Evolutionary conservation across 2,113 vertebrate species (phyloP), one percentile per base, ranked within the genome.

Genomic region (Tricholaema leucomelas): DNA sequence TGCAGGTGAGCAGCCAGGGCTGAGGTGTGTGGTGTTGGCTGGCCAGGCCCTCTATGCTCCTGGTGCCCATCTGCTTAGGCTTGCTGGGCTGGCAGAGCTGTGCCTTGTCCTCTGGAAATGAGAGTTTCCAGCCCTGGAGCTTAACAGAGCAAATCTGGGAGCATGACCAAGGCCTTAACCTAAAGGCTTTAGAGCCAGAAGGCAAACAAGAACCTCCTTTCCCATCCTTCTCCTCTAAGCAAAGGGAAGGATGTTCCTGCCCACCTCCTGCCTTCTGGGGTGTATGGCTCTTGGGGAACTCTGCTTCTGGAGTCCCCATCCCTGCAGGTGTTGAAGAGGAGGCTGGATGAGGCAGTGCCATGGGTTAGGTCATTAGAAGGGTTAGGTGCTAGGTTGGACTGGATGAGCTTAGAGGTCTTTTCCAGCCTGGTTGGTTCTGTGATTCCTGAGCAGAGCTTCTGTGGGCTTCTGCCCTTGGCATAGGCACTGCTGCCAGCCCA

Each of bases 111-210:
- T 42, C 71, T 46, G 2, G 40, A 52, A 81, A 59, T 20, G 69
- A 55, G 69, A 55, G 3, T 50, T 86, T 72, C 52, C 31, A 72
- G 52, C 56, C 64, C 69, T 9, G 58, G 36, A 88, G 92, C 77
- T 94, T 84, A 40, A 86, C 3, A 25, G 88, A 90, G 77, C 30
- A 60, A 90, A 93, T 55, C 77, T 54, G 58, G 33, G 92, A 85
- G 79, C 1, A 44, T 52, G 58, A 71, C 66, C 63, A 8, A 74
- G 24, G 88, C 76, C 3, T 80, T 90, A 90, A 74, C 69, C 4
- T 2, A n/a, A 65, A 56, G 84, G 73, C 35, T 94, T 93, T 78
- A n/a, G 33, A 64, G 83, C 31, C 88, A 33, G 55, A 50, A 81
- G 46, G 80, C 7, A 12, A 91, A 71, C 36, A 7, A 59, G 44